Evolutionary conservation across 2,888 invertebrate genomes (phyloP), one percentile per base, ranked within the genome.

Genomic region (Synanthedon formicaeformis): DNA sequence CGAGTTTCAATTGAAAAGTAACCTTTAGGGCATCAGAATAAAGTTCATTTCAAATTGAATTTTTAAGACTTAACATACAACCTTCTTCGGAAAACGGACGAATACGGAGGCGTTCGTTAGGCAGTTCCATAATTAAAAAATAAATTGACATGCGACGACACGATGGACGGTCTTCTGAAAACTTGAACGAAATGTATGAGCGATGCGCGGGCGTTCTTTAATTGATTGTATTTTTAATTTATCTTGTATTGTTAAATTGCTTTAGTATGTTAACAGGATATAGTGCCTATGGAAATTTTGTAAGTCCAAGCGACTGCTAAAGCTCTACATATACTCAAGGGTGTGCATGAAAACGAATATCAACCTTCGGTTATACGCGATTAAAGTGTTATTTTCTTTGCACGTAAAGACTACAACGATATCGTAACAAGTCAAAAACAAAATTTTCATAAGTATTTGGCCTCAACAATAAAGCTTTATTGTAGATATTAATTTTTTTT

Each of bases 111-210:
- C 71, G 71, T 81, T 81, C 75, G 81, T 81, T 80, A 82, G 78
- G 71, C 71, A 73, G 71, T 78, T 76, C 67, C 74, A 77, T 81
- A 81, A 81, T 81, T 82, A 78, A 77, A 76, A 76, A 78, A 73
- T 75, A 71, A 78, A 79, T 73, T 77, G 76, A 73, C 75, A 71
- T 56, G 63, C 63, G 54, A 63, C 64, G 54, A 49, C 5, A 23
- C 16, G 49, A 12, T 16, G 49, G 16, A 13, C 18, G 67, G 71
- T 66, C 72, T 73, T 78, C 69, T 78, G 78, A 82, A 81, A 76
- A 72, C 69, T 75, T 70, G 69, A 61, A 60, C 61, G 68, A 63
- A 66, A 57, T 60, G 60, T 56, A 62, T 66, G 68, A 70, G 60
- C 65, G 67, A 71, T 70, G 71, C 62, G 61, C 64, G 57, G 58